Conservation (phyloP, 2,113 vertebrate species). For the Seriola aureovittata region DNA sequence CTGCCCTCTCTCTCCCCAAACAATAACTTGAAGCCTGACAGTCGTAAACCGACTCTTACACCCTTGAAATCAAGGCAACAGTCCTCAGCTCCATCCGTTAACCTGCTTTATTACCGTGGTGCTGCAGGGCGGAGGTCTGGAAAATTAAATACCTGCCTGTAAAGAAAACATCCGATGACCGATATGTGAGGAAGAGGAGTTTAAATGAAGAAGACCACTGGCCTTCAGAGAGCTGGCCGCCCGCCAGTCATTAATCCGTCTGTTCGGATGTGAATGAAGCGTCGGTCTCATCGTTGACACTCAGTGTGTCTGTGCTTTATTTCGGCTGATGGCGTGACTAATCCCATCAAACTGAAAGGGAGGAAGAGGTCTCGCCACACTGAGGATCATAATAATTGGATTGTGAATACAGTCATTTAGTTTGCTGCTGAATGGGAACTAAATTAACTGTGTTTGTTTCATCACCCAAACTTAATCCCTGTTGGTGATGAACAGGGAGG, state of each 20-base stretch:
- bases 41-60: conserved; percentile 9
- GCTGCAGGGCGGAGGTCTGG: neutral
- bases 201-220: neutral
- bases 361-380: conserved; percentile 25
- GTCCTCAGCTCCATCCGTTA: neutral
- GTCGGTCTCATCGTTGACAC: conserved; percentile 33
- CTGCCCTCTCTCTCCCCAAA: neutral
- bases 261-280: conserved; percentile 35
- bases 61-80: neutral
- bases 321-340: conserved; percentile 54
- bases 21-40: neutral
- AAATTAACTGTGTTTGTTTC: conserved; percentile 32
- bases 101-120: conserved; percentile 3
- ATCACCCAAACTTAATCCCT: conserved; percentile 21
- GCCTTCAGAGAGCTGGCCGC: neutral
- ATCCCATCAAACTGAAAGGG: conserved; percentile 49
- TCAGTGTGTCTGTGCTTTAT: conserved; percentile 44
- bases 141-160: neutral
- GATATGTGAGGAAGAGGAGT: neutral
- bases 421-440: conserved; percentile 36
- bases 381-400: conserved; percentile 53
- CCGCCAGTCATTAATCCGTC: conserved; percentile 28
- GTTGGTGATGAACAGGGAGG: neutral
- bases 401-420: conserved; percentile 43
- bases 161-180: conserved; percentile 11